phyloP scores from a whole-genome alignment of 2,797 vertebrate species.

The Lepus oiostolus region DNA sequence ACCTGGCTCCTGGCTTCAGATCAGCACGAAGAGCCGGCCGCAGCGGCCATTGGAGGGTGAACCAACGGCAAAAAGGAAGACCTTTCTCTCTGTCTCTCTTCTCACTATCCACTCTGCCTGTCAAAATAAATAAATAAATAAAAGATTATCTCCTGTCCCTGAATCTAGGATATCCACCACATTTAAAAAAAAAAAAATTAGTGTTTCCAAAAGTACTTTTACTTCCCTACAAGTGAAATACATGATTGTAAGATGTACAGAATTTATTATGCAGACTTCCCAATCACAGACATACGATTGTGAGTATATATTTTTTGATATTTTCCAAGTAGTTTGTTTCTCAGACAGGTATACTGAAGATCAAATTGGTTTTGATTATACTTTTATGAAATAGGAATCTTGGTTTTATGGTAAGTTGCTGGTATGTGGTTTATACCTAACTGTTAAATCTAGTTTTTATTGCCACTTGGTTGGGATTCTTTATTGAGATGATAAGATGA shows the following conservation, averaged over 20 bases:
- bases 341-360: background rate
- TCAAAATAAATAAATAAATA: too few relatives aligned
- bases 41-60: too few relatives aligned
- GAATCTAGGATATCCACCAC: too few relatives aligned
- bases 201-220: constrained; percentile 36
- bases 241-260: background rate
- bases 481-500: constrained; percentile 31
- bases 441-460: constrained; percentile 56
- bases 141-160: too few relatives aligned
- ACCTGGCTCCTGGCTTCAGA: too few relatives aligned
- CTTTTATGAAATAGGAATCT: constrained; percentile 51
- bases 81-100: too few relatives aligned
- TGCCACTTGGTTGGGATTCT: constrained; percentile 13
- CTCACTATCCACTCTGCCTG: too few relatives aligned
- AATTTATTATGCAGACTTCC: background rate
- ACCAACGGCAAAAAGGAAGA: too few relatives aligned
- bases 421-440: background rate
- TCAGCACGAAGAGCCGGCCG: too few relatives aligned
- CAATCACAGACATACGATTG: background rate
- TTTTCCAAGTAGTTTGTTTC: constrained; percentile 35
- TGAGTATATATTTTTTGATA: background rate
- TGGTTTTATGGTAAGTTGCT: constrained; percentile 34
- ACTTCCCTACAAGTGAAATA: constrained; percentile 5
- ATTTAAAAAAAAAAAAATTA: background rate
- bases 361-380: constrained; percentile 2